Evolutionary conservation across 2,888 invertebrate species (phyloP).

Genomic region (Nephrotoma guestfalica): DNA sequence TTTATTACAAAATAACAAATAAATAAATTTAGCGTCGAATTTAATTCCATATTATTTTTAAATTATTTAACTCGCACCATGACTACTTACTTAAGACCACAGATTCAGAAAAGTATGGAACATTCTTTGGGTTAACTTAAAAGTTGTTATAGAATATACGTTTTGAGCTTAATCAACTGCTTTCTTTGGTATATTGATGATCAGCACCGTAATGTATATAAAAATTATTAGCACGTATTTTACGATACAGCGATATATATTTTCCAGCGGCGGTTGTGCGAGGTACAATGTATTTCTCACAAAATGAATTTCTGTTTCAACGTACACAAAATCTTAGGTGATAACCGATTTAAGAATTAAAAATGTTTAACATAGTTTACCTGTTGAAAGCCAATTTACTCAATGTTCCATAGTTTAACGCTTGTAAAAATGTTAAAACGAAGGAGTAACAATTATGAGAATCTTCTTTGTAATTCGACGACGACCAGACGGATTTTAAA

Average conservation of each 20-base stretch:
- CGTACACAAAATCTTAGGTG: not conserved
- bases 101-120: not conserved
- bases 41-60: not conserved
- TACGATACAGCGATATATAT: slow-evolving; percentile 69
- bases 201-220: slow-evolving; percentile 33
- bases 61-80: not conserved
- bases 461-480: slow-evolving; percentile 56
- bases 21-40: not conserved
- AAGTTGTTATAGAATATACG: not conserved
- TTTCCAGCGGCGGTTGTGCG: slow-evolving; percentile 69
- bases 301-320: slow-evolving; percentile 47
- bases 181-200: not conserved
- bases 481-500: slow-evolving; percentile 47
- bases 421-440: slow-evolving; percentile 62
- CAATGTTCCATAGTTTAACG: slow-evolving; percentile 53
- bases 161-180: not conserved
- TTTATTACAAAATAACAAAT: not conserved
- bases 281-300: slow-evolving; percentile 67
- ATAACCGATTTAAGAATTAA: not conserved
- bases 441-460: slow-evolving; percentile 77
- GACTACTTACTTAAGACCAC: not conserved
- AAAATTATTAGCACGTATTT: slow-evolving; percentile 40
- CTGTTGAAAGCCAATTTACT: slow-evolving; percentile 47
- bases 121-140: not conserved
- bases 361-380: slow-evolving; percentile 5